Evolutionary conservation across 2,888 invertebrate genomes (phyloP).

Genomic region (Agrochola litura): DNA sequence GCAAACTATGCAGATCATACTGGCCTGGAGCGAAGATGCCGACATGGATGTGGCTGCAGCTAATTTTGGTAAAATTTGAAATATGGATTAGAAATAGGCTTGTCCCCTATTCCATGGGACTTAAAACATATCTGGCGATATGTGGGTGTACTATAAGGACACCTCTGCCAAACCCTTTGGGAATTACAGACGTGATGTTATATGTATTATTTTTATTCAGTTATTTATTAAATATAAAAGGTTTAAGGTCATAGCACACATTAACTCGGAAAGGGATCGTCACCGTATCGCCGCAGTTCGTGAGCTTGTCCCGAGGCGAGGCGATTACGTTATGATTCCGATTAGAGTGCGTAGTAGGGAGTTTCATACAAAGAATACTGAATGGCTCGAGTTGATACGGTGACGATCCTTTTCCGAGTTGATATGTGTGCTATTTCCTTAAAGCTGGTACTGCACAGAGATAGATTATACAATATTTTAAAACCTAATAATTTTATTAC

Average conservation of each 20-base stretch:
- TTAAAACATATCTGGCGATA: neutral
- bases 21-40: constrained; percentile 93
- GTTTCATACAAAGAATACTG: too few species aligned
- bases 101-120: neutral
- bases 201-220: too few species aligned
- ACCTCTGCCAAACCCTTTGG: neutral
- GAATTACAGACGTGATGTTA: neutral
- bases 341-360: too few species aligned
- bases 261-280: too few species aligned
- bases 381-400: too few species aligned
- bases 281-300: too few species aligned
- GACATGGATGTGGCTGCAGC: constrained; percentile 87
- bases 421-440: too few species aligned
- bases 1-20: constrained; percentile 90
- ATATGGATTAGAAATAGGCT: too few species aligned
- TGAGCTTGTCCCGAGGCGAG: too few species aligned
- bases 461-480: neutral
- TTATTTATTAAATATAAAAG: neutral
- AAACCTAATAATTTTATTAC: constrained; percentile 19
- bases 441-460: neutral
- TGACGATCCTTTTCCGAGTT: too few species aligned
- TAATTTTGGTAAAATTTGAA: constrained; percentile 86
- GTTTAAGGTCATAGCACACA: neutral
- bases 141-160: neutral
- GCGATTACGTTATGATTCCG: too few species aligned